Evolutionary conservation across 2,888 invertebrate genomes (phyloP), one percentile per base, ranked within the genome.

Genomic region (Yponomeuta cagnagella): DNA sequence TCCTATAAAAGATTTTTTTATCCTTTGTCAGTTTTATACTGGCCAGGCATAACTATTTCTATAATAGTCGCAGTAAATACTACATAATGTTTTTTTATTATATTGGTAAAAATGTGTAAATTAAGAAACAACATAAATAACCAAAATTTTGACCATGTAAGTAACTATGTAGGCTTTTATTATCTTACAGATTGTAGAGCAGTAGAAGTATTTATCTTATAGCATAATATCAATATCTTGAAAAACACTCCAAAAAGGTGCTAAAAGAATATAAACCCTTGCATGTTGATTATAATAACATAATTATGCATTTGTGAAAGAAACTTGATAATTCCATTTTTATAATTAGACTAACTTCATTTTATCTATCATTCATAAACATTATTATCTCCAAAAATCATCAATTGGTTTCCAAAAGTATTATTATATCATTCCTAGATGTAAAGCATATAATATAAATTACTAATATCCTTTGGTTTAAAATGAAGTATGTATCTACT

Each of bases 241-340:
- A 79, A 78, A 77, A 75, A 81, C 79, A 78, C 79, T 75, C 65
- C 31, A 58, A 58, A 33, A 77, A 82, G 88, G 87, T 88, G 89
- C 88, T 89, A 85, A 79, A 78, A 74, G 73, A 76, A 75, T 77
- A 74, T 73, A 70, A 74, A 73, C 71, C 75, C 73, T 76, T 76
- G 77, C 77, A 77, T 77, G 77, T 77, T 74, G 71, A 72, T 65
- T 58, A 15, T 58, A 43, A 43, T 58, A 58, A 15, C 15, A 58
- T 58, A 10, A 65, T 12, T 33, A 65, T 65, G 65, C 65, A 65
- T 65, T 65, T 65, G 65, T 31, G 30, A 31, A 65, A 31, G 65
- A 65, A 65, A 65, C 30, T 31, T 31, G 10, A 65, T 65, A 65
- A 65, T 65, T 65, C 65, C 65, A 65, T 65, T 65, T 65, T 65